Percentiles rank a stretch among this genome's conserved stretches.
Conservation (phyloP, 1,140 invertebrate genomes). For the Homalodisca vitripennis region DNA sequence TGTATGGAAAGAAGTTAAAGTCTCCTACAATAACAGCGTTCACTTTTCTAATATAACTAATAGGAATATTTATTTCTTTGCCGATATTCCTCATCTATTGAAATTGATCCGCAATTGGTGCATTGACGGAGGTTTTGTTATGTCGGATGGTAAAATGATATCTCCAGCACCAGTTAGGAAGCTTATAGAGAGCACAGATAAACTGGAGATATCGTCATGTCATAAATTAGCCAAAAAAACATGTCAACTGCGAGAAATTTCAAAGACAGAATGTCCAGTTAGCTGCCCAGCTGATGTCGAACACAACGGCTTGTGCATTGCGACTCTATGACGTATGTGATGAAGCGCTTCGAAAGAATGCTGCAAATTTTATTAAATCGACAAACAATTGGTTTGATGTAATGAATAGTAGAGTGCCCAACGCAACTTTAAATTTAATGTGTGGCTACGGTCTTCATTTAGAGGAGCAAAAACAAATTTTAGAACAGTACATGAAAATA, state of each 20-base stretch:
- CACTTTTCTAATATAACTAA: slow-evolving; percentile 38
- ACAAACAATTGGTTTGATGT: not conserved
- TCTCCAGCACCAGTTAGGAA: not conserved
- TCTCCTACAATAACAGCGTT: slow-evolving; percentile 30
- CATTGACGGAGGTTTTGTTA: not conserved
- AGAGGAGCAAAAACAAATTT: not conserved
- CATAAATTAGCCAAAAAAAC: not conserved
- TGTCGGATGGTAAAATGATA: not conserved
- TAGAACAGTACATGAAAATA: slow-evolving; percentile 1
- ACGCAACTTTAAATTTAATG: not conserved
- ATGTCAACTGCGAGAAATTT: not conserved
- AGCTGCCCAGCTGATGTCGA: not conserved
- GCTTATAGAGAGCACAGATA: not conserved
- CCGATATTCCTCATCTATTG: slow-evolving; percentile 42
- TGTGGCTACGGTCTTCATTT: not conserved
- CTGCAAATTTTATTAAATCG: not conserved
- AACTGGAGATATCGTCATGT: not conserved
- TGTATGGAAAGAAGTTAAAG: slow-evolving; percentile 44
- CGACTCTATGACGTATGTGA: not conserved
- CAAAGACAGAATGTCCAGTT: not conserved
- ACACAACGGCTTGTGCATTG: not conserved
- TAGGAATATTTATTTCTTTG: slow-evolving; percentile 39
- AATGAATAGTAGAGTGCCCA: not conserved
- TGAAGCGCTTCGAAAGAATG: not conserved
- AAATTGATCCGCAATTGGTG: slow-evolving; percentile 35